Evolutionary conservation across 1,140 invertebrate genomes (phyloP), one percentile per base, ranked within the genome.

Genomic region (Thaumetopoea pityocampa): DNA sequence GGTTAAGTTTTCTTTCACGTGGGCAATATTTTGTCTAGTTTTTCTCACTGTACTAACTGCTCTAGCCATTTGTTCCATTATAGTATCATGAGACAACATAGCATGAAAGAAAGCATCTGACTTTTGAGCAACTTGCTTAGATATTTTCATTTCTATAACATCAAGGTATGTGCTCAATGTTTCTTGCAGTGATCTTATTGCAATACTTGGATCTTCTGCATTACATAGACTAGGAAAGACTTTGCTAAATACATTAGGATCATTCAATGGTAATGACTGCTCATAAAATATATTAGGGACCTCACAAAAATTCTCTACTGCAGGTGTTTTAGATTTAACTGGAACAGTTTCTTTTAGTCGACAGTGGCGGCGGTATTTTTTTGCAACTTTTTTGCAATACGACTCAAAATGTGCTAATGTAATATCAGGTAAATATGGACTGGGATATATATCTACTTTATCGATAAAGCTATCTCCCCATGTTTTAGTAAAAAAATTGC

Each of bases 381-480:
- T 90, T 1, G 88, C 87, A 52, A 93, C 90, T 84, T 91, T 93
- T 70, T 92, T 92, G 52, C 97, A 82, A 83, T 99, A 99, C 20
- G 88, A 86, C 51, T 96, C 92, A 86, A 99, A 98, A 81, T 98
- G 93, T 24, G 90, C 88, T 59, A 90, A 89, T 1, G 89, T 91
- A 14, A 98, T 92, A 61, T 96, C 92, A 23, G 95, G 95, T 46
- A 99, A 83, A 74, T 93, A 92, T 1, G 91, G 89, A 56, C 93
- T 93, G 37, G 90, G 89, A 10, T 91, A 88, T 65, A 98, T 90
- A 8, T 91, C 87, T 12, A 87, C 80, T 56, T 92, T 92, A 46
- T 98, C 96, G 4, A 97, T 89, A 85, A 99, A 99, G 41, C 89
- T 89, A 65, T 98, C 96, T 22, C 98, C 98, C 98, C 98, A 99